Percentiles rank a stretch among this genome's conserved stretches.
Evolutionary conservation across 2,797 vertebrate species (phyloP).

Genomic region (Perodicticus potto): DNA sequence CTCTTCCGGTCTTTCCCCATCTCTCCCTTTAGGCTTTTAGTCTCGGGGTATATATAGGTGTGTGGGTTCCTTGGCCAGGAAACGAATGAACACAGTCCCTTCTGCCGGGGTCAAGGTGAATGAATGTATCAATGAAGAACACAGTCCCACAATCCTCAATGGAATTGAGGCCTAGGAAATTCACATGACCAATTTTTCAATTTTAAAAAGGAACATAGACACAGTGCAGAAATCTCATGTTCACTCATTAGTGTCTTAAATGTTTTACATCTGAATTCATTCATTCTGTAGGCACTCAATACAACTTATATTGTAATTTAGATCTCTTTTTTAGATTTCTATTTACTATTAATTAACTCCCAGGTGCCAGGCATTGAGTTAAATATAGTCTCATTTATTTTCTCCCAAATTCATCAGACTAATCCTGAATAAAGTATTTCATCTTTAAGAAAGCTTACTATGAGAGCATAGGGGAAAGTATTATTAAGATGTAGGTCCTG

Average conservation of each 20-base stretch:
- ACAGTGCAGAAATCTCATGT: not conserved
- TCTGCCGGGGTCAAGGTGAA: too few relatives aligned
- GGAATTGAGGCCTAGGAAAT: too few relatives aligned
- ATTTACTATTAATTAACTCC: not conserved
- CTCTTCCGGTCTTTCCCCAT: too few relatives aligned
- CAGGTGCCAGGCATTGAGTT: not conserved
- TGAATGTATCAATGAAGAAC: too few relatives aligned
- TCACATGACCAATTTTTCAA: constrained; percentile 19
- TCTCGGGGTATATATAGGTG: too few relatives aligned
- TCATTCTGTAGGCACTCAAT: not conserved
- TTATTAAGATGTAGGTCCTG: not conserved
- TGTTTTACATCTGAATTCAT: not conserved
- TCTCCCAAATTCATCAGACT: not conserved
- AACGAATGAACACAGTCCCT: too few relatives aligned
- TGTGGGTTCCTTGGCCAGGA: too few relatives aligned
- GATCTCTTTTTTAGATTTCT: not conserved
- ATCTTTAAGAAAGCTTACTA: not conserved
- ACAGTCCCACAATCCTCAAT: too few relatives aligned
- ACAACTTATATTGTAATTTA: too few relatives aligned
- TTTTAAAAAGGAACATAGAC: not conserved
- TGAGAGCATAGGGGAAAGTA: not conserved
- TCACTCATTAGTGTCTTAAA: not conserved
- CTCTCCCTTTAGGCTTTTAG: too few relatives aligned
- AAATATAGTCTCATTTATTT: not conserved
- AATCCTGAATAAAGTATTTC: not conserved